Percentiles rank a stretch among this genome's conserved stretches.
Conservation (phyloP, 2,113 vertebrate species). For the Gnathonemus longibarbis region DNA sequence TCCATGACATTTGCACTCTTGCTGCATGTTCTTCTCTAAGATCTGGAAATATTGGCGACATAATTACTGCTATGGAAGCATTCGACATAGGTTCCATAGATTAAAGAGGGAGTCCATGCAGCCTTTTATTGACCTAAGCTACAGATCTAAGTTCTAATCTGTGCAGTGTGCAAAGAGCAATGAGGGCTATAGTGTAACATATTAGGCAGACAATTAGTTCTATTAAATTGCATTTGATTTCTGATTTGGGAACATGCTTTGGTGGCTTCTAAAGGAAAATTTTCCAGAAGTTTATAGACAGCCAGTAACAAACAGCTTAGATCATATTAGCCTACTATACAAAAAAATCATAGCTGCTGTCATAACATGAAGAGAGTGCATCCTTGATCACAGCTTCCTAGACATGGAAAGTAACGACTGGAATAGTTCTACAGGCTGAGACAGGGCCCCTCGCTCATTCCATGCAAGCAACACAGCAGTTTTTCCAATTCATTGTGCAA, state of each 20-base stretch:
- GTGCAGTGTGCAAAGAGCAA: not conserved
- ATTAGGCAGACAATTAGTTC: not conserved
- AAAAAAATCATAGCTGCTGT: not conserved
- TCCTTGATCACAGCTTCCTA: not conserved
- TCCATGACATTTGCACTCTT: slow-evolving; percentile 94
- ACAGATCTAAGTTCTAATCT: not conserved
- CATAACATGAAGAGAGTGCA: not conserved
- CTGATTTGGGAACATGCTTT: not conserved
- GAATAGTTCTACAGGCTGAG: slow-evolving; percentile 18
- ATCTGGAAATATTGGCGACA: slow-evolving; percentile 59
- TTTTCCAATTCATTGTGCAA: not conserved
- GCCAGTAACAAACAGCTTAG: not conserved
- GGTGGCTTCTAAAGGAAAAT: not conserved
- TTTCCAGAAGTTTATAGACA: not conserved
- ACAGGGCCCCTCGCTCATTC: slow-evolving; percentile 1
- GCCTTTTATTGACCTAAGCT: not conserved
- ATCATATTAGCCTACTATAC: not conserved
- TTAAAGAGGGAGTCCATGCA: not conserved
- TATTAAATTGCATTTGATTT: not conserved
- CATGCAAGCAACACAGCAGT: not conserved
- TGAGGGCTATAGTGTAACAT: not conserved
- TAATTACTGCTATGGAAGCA: not conserved
- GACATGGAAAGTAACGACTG: not conserved
- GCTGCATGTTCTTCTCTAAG: slow-evolving; percentile 88
- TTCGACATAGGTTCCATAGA: not conserved